Evolutionary conservation across 30 jellyfish, hydroid and myxozoan species (phyloP).

Genomic region (Chironex yamaguchii): DNA sequence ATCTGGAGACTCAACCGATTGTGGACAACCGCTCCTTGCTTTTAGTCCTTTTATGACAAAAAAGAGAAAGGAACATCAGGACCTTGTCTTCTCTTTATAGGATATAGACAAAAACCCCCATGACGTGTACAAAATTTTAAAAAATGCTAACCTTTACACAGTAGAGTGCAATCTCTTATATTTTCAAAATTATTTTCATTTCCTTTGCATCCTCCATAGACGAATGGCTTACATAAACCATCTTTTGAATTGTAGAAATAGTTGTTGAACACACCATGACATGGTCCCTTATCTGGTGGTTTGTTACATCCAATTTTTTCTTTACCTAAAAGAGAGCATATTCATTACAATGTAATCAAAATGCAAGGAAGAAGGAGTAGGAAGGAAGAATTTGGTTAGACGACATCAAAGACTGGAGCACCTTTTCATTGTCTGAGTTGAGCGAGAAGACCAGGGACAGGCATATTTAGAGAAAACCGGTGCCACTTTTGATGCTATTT

Average conservation of each 20-base stretch:
- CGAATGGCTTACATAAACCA: constrained; percentile 53
- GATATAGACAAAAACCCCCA: too few species aligned
- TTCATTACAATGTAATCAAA: background rate
- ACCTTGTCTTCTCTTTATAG: too few species aligned
- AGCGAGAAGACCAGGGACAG: too few species aligned
- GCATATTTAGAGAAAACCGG: too few species aligned
- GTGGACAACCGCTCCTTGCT: background rate
- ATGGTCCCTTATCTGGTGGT: constrained; percentile 39
- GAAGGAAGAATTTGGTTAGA: background rate
- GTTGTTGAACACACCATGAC: constrained; percentile 46
- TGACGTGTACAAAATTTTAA: too few species aligned
- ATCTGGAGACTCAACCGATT: background rate
- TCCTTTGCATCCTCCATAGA: constrained; percentile 77
- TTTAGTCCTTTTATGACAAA: too few species aligned
- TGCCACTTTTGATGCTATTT: too few species aligned
- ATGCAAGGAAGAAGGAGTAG: background rate
- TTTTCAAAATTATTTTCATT: constrained; percentile 69
- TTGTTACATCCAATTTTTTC: constrained; percentile 14
- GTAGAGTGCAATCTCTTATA: constrained; percentile 15
- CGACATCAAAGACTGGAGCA: too few species aligned
- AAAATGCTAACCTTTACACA: constrained; percentile 65
- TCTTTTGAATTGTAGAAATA: constrained; percentile 58
- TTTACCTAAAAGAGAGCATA: background rate
- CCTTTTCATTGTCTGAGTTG: too few species aligned
- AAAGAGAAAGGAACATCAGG: too few species aligned